Percentiles rank a stretch among this genome's conserved stretches.
Evolutionary conservation across 2,797 vertebrate species (phyloP).

Genomic region (Mormyrops attenuatus): DNA sequence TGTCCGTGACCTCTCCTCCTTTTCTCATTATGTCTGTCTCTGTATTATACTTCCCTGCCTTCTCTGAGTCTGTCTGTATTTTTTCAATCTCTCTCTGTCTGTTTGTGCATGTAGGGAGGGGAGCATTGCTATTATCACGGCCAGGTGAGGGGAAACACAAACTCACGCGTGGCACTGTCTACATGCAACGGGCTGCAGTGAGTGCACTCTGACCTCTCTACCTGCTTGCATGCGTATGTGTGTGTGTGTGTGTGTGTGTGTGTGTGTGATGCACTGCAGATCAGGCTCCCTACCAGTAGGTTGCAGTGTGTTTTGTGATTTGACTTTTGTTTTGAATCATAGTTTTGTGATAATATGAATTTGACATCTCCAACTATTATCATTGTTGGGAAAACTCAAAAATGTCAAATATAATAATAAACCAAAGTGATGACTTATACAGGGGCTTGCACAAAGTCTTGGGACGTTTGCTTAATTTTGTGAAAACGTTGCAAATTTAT

Average conservation of each 20-base stretch:
- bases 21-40: background rate
- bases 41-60: background rate
- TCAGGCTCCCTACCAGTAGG: background rate
- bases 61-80: background rate
- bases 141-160: conserved; percentile 64
- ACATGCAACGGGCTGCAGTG: conserved; percentile 82
- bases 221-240: conserved; percentile 1
- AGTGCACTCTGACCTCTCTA: conserved; percentile 33
- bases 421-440: background rate
- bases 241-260: conserved; percentile 9
- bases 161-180: conserved; percentile 72
- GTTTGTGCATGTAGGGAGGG: conserved; percentile 61
- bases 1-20: background rate
- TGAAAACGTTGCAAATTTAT: background rate
- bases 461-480: background rate
- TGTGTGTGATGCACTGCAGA: background rate
- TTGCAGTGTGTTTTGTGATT: background rate
- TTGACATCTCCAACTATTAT: background rate
- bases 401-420: background rate
- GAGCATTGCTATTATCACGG: conserved; percentile 84
- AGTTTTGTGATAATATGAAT: background rate
- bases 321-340: background rate
- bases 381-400: background rate
- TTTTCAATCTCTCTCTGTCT: conserved; percentile 14
- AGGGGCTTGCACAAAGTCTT: background rate